These are phyloP conservation scores for Columba guinea DNA, from an alignment of 2,797 vertebrate species.

Conservation along the genomic window DNA sequence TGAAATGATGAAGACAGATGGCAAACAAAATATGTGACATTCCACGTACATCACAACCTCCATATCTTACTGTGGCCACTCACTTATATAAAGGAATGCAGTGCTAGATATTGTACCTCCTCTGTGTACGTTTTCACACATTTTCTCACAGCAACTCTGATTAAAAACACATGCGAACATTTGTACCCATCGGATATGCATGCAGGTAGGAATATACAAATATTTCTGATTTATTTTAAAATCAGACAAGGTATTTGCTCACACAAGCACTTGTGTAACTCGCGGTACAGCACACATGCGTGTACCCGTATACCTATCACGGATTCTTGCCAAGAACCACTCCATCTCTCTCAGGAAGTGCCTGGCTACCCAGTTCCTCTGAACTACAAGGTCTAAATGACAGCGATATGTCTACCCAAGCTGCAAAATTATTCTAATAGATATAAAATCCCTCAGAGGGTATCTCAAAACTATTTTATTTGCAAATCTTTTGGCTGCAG, in stretches of 20 bases:
- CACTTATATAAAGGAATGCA: neutral
- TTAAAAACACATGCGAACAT: neutral
- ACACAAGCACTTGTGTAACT: neutral
- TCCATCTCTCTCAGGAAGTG: neutral
- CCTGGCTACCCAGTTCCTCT: neutral
- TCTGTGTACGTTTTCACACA: neutral
- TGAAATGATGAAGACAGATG: neutral
- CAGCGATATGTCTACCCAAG: neutral
- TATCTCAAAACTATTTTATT: neutral
- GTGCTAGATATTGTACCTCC: neutral
- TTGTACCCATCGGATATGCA: neutral
- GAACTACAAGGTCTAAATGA: neutral
- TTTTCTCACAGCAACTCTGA: neutral
- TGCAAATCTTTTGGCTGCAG: neutral
- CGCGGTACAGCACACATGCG: neutral
- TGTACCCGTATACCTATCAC: neutral
- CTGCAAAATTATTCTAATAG: neutral
- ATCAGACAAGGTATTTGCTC: neutral
- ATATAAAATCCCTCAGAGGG: neutral
- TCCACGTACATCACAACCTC: neutral
- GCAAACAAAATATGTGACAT: neutral
- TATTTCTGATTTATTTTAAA: neutral
- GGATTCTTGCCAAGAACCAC: neutral
- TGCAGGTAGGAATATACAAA: neutral
- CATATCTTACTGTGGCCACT: accelerated